Conservation (phyloP, 2,888 invertebrate genomes). For the Sclerodermus sp. region DNA sequence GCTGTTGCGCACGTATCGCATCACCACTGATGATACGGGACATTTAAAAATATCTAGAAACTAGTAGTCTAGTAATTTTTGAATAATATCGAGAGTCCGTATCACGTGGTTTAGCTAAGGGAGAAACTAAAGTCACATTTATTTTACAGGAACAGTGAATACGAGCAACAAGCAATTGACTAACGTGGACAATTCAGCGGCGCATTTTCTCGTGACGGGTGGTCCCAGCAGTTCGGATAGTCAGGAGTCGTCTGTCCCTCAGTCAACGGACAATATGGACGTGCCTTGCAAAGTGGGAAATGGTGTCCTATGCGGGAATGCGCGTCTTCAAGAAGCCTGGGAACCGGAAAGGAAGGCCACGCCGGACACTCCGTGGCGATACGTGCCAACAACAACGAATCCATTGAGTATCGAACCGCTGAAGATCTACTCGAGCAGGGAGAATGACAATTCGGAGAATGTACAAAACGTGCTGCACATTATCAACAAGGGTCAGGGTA, state of each 20-base stretch:
- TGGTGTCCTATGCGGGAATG: conserved; percentile 51
- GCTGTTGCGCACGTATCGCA: no score
- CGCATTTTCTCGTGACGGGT: conserved; percentile 40
- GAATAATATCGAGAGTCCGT: no score
- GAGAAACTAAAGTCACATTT: no score
- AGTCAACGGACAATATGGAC: conserved; percentile 38
- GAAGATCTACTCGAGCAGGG: conserved; percentile 40
- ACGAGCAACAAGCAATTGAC: conserved; percentile 24
- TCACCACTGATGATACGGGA: no score
- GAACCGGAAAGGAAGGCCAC: conserved; percentile 52
- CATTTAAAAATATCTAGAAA: no score
- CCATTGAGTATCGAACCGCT: conserved; percentile 44
- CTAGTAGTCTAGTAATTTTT: no score
- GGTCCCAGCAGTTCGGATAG: conserved; percentile 41
- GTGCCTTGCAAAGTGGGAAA: conserved; percentile 47
- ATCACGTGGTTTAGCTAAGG: no score
- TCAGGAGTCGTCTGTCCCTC: conserved; percentile 38
- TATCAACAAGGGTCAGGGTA: conserved; percentile 50
- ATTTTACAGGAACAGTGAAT: conserved; percentile 28
- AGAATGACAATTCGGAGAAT: conserved; percentile 40
- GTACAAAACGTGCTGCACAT: conserved; percentile 50
- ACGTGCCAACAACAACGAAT: conserved; percentile 45
- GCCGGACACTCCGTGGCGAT: conserved; percentile 55
- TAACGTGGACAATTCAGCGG: conserved; percentile 32
- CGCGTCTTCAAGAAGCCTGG: conserved; percentile 54